Evolutionary conservation across 1,140 invertebrate genomes (phyloP).

Genomic region (Aphidius gifuensis): DNA sequence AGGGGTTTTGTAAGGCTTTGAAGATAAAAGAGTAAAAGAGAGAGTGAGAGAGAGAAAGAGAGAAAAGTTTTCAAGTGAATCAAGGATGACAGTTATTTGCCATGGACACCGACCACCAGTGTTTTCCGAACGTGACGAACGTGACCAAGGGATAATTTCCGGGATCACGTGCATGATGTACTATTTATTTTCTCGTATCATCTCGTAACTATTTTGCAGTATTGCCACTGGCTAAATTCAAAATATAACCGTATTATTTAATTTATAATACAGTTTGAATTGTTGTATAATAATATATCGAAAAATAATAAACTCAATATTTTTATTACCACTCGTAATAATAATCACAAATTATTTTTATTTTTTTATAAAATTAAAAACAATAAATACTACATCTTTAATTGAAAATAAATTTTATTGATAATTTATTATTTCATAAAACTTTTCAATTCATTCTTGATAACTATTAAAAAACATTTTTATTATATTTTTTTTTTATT

Average conservation of each 20-base stretch:
- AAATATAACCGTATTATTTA: background rate
- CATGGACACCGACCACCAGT: slow-evolving; percentile 14
- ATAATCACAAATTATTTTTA: no score
- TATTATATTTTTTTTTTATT: background rate
- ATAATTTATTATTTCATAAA: background rate
- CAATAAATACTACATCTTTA: no score
- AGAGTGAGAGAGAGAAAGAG: background rate
- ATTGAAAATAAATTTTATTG: background rate
- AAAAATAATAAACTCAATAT: background rate
- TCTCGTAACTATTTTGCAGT: slow-evolving; percentile 3
- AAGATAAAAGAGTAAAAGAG: background rate
- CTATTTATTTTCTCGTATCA: background rate
- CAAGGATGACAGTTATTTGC: slow-evolving; percentile 24
- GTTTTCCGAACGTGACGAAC: slow-evolving; percentile 29
- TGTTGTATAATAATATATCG: background rate
- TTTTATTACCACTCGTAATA: no score
- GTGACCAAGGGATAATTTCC: slow-evolving; percentile 22
- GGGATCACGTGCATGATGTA: slow-evolving; percentile 24
- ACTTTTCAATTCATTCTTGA: background rate
- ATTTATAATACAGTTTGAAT: background rate
- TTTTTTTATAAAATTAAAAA: no score
- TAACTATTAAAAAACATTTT: background rate
- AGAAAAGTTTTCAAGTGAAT: slow-evolving; percentile 16
- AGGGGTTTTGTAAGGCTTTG: background rate
- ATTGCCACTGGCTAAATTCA: slow-evolving; percentile 19